Percentiles rank a stretch among this genome's conserved stretches.
phyloP scores from a whole-genome alignment of 2,113 vertebrate genomes.

The Leptobrachium ailaonicum region DNA sequence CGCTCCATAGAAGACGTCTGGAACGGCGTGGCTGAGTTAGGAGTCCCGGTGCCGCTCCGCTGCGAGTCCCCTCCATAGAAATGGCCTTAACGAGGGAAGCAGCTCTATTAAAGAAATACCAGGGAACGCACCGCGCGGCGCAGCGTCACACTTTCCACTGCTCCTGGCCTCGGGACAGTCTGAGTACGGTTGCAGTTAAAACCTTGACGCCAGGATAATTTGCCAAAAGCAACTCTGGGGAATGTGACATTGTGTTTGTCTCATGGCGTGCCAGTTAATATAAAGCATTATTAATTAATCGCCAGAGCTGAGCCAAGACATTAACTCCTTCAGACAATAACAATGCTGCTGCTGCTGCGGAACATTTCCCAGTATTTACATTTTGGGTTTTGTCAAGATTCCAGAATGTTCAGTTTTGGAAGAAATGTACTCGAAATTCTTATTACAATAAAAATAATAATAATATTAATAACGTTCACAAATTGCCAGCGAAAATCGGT shows the following conservation, averaged over 20 bases:
- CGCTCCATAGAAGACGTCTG: conserved; percentile 3
- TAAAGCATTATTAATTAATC: conserved; percentile 68
- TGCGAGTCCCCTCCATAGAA: conserved; percentile 16
- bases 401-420: too few species aligned
- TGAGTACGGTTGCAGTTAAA: conserved; percentile 62
- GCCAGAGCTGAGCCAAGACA: conserved; percentile 10
- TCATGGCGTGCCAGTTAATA: conserved; percentile 63
- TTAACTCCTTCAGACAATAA: conserved; percentile 42
- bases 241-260: conserved; percentile 61
- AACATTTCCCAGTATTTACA: too few species aligned
- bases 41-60: not conserved
- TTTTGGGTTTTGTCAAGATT: too few species aligned
- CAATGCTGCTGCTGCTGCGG: too few species aligned
- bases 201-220: conserved; percentile 58
- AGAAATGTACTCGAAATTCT: too few species aligned
- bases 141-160: conserved; percentile 65
- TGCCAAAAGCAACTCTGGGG: conserved; percentile 55
- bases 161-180: conserved; percentile 57
- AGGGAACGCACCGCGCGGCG: conserved; percentile 40
- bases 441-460: too few species aligned
- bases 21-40: conserved; percentile 7
- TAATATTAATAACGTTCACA: too few species aligned
- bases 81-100: conserved; percentile 26
- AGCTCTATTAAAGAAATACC: conserved; percentile 32
- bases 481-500: too few species aligned